These are phyloP conservation scores for Megathymus violae DNA, from an alignment of 1,140 invertebrate species.

Conservation along the genomic window DNA sequence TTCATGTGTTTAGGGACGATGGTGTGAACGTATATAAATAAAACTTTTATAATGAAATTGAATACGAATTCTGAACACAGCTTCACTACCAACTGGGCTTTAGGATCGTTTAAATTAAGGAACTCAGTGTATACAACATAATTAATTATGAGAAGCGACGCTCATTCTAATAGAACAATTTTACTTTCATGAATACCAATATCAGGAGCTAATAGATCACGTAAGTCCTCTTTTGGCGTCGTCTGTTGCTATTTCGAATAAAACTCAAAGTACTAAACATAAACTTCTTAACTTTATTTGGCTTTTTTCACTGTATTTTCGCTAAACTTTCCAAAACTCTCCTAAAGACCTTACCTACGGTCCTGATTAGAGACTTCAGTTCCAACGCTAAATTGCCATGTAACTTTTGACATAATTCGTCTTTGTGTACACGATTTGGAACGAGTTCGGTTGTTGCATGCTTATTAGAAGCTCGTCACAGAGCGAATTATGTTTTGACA, in stretches of 20 bases:
- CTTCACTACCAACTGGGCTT: too few species aligned
- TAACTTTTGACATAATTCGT: constrained; percentile 35
- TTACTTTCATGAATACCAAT: too few species aligned
- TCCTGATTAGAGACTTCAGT: constrained; percentile 28
- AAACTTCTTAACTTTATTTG: constrained; percentile 11
- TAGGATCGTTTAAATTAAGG: too few species aligned
- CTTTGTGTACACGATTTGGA: constrained; percentile 32
- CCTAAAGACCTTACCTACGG: constrained; percentile 13
- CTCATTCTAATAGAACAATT: too few species aligned
- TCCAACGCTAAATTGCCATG: constrained; percentile 30
- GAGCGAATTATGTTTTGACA: constrained; percentile 24
- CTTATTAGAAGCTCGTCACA: constrained; percentile 25
- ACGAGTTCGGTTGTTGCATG: constrained; percentile 25
- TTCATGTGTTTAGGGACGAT: too few species aligned
- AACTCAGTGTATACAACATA: too few species aligned
- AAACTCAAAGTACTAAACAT: constrained; percentile 8
- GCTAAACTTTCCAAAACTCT: constrained; percentile 14
- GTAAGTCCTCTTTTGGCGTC: too few species aligned
- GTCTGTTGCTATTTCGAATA: neutral
- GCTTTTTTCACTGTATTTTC: constrained; percentile 11
- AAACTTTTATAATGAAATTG: too few species aligned
- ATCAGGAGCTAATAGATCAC: too few species aligned
- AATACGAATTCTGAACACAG: too few species aligned
- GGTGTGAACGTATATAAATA: too few species aligned
- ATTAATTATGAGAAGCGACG: too few species aligned